Conservation (phyloP, 2,797 vertebrate species). For the Gymnodraco acuticeps region DNA sequence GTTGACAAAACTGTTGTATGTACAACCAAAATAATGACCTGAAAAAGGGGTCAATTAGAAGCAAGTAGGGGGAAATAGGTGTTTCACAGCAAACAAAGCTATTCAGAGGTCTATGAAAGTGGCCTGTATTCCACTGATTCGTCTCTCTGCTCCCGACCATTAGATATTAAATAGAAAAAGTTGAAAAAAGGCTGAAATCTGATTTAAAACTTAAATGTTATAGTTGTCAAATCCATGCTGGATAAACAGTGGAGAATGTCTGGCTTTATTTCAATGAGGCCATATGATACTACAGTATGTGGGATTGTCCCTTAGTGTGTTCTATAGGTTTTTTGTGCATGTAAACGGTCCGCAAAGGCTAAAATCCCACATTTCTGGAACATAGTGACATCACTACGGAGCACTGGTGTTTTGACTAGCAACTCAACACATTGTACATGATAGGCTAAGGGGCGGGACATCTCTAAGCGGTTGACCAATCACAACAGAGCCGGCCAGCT, state of each 20-base stretch:
- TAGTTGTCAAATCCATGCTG: background rate
- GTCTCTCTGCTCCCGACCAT: background rate
- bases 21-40: background rate
- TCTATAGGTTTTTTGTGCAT: too few relatives aligned
- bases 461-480: too few relatives aligned
- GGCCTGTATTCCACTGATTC: background rate
- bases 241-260: too few relatives aligned
- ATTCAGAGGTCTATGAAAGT: background rate
- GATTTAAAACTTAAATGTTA: background rate
- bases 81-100: background rate
- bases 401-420: too few relatives aligned
- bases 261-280: background rate
- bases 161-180: background rate
- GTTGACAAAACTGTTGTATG: background rate
- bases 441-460: too few relatives aligned
- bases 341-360: too few relatives aligned
- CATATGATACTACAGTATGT: too few relatives aligned
- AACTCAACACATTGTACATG: too few relatives aligned
- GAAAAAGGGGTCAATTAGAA: constrained; percentile 1
- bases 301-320: too few relatives aligned
- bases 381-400: too few relatives aligned
- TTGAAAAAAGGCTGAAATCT: background rate
- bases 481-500: too few relatives aligned
- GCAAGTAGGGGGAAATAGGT: background rate
- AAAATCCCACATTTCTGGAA: too few relatives aligned